These are phyloP conservation scores for Hypolimnas misippus DNA, from an alignment of 2,888 invertebrate genomes.

Conservation along the genomic window DNA sequence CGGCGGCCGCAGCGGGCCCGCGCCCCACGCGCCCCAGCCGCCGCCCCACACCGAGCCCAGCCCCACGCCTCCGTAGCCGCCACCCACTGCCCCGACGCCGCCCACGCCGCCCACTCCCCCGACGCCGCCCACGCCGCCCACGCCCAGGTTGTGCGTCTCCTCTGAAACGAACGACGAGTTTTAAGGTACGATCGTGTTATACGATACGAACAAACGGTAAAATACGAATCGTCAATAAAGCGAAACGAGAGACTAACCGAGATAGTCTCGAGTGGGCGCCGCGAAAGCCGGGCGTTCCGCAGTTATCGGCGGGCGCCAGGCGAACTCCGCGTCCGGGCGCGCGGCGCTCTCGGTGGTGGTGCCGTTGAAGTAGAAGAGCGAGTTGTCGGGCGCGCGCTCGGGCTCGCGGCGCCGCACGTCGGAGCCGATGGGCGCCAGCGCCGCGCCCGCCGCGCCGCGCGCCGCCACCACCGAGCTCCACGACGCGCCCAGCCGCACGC, in stretches of 20 bases:
- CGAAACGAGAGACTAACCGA: constrained; percentile 50
- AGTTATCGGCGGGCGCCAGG: constrained; percentile 53
- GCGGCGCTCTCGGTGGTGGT: constrained; percentile 37
- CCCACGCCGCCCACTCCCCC: constrained; percentile 42
- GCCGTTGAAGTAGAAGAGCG: constrained; percentile 81
- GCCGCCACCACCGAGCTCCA: constrained; percentile 71
- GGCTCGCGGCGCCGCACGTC: constrained; percentile 62
- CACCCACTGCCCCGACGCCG: constrained; percentile 45
- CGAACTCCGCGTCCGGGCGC: constrained; percentile 81
- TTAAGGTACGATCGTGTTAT: no score
- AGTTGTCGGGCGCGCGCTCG: constrained; percentile 68
- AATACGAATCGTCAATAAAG: no score
- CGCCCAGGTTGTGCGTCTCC: constrained; percentile 30
- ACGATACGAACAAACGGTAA: neutral
- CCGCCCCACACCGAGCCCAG: constrained; percentile 43
- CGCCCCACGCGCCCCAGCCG: constrained; percentile 50
- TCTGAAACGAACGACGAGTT: constrained; percentile 37
- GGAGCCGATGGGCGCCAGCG: constrained; percentile 69
- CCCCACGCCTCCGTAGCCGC: constrained; percentile 28
- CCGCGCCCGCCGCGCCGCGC: constrained; percentile 44
- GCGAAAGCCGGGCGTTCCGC: constrained; percentile 38
- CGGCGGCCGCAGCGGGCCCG: constrained; percentile 51
- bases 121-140: constrained; percentile 40
- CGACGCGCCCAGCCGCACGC: constrained; percentile 64
- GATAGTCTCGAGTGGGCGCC: constrained; percentile 48